These are phyloP conservation scores for Zaprionus davidi DNA, from an alignment of 1,140 invertebrate species.

Conservation along the genomic window DNA sequence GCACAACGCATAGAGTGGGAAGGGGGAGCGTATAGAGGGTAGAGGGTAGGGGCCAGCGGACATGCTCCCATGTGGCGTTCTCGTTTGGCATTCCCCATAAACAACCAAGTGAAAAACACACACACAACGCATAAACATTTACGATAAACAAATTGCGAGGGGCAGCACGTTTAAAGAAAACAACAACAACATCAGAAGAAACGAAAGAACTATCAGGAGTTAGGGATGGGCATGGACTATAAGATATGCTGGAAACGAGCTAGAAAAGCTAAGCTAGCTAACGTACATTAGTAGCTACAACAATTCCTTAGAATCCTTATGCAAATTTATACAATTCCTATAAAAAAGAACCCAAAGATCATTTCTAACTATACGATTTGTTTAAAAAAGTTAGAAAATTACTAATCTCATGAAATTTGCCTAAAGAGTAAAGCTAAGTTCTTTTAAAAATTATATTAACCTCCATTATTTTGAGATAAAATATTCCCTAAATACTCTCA, in stretches of 20 bases:
- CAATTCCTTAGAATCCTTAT: too few species aligned
- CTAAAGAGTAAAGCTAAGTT: too few species aligned
- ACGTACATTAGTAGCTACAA: too few species aligned
- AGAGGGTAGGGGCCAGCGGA: not conserved
- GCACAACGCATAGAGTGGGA: not conserved
- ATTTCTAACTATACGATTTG: too few species aligned
- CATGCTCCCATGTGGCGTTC: conserved; percentile 42
- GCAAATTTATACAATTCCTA: too few species aligned
- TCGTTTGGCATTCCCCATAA: conserved; percentile 37
- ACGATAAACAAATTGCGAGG: conserved; percentile 52
- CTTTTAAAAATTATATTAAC: too few species aligned
- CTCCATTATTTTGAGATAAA: too few species aligned
- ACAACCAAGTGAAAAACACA: conserved; percentile 27
- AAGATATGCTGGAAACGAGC: conserved; percentile 3
- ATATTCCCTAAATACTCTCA: too few species aligned
- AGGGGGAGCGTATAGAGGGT: not conserved
- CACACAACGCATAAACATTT: conserved; percentile 40
- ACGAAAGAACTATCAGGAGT: not conserved
- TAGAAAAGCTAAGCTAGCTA: too few species aligned
- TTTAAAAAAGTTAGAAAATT: too few species aligned
- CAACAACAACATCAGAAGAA: conserved; percentile 5
- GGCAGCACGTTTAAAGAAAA: conserved; percentile 36
- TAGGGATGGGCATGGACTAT: not conserved
- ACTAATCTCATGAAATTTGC: too few species aligned
- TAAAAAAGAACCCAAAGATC: too few species aligned